phyloP scores from a whole-genome alignment of 2,797 vertebrate species.

The Syndactyla subalaris region DNA sequence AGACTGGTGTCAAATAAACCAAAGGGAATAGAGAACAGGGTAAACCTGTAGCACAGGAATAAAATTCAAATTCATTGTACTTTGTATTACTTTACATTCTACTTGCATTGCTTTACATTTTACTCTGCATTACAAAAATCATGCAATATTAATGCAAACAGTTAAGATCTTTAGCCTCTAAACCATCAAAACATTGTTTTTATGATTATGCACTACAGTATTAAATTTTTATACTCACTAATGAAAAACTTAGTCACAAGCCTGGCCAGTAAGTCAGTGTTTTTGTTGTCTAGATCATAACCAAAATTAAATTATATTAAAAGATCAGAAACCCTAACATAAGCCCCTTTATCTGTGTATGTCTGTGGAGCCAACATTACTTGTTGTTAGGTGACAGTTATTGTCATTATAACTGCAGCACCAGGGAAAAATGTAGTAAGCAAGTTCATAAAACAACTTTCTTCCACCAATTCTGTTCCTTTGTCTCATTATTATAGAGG shows the following conservation, averaged over 20 bases:
- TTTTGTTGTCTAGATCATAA: background rate
- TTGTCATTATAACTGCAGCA: background rate
- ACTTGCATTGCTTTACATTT: background rate
- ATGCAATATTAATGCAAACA: background rate
- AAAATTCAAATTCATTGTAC: background rate
- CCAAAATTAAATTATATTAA: background rate
- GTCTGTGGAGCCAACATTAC: background rate
- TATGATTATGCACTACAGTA: background rate
- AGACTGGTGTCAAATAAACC: background rate
- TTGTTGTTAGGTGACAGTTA: background rate
- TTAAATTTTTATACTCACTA: background rate
- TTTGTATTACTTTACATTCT: background rate
- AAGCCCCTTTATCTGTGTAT: background rate
- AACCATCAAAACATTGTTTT: background rate
- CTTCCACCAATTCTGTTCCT: background rate
- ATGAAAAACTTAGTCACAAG: background rate
- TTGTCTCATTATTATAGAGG: background rate
- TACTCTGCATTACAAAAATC: background rate
- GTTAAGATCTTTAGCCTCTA: background rate
- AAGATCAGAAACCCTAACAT: background rate
- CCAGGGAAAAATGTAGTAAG: background rate
- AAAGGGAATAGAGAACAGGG: background rate
- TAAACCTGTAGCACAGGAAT: background rate
- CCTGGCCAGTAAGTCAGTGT: background rate
- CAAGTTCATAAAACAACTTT: background rate